phyloP scores from a whole-genome alignment of 2,797 vertebrate genomes.

The Lates japonicus region DNA sequence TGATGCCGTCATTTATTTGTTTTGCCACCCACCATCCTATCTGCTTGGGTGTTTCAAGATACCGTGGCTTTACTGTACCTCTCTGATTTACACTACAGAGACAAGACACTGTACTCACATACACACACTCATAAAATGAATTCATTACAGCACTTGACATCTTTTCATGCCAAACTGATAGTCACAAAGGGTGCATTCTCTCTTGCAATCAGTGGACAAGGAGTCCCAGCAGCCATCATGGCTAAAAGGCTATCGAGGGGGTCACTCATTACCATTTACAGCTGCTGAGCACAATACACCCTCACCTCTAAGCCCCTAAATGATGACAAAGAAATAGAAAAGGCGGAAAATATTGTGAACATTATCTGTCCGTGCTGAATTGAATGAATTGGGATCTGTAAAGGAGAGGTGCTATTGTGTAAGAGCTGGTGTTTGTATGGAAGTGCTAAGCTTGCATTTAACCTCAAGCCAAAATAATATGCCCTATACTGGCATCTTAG shows the following conservation, averaged over 20 bases:
- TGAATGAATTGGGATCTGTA: slow-evolving; percentile 19
- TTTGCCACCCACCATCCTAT: slow-evolving; percentile 64
- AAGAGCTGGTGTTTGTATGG: slow-evolving; percentile 4
- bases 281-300: slow-evolving; percentile 18
- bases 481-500: background rate
- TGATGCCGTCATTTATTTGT: slow-evolving; percentile 52
- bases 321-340: slow-evolving; percentile 37
- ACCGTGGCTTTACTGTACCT: slow-evolving; percentile 9
- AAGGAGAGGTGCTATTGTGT: slow-evolving; percentile 17
- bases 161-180: slow-evolving; percentile 18
- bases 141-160: slow-evolving; percentile 19
- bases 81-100: slow-evolving; percentile 29
- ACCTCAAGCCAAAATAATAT: slow-evolving; percentile 18
- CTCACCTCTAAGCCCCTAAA: slow-evolving; percentile 26
- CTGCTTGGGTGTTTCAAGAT: slow-evolving; percentile 46
- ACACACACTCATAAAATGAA: background rate
- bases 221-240: slow-evolving; percentile 20
- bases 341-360: slow-evolving; percentile 16
- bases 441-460: slow-evolving; percentile 13
- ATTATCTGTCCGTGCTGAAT: slow-evolving; percentile 1
- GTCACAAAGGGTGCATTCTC: slow-evolving; percentile 1
- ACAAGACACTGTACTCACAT: background rate
- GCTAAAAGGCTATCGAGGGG: slow-evolving; percentile 10
- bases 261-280: slow-evolving; percentile 38
- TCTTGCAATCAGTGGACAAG: background rate